These are phyloP conservation scores for Nettapus auritus DNA, from an alignment of 2,113 vertebrate genomes.

Conservation along the genomic window DNA sequence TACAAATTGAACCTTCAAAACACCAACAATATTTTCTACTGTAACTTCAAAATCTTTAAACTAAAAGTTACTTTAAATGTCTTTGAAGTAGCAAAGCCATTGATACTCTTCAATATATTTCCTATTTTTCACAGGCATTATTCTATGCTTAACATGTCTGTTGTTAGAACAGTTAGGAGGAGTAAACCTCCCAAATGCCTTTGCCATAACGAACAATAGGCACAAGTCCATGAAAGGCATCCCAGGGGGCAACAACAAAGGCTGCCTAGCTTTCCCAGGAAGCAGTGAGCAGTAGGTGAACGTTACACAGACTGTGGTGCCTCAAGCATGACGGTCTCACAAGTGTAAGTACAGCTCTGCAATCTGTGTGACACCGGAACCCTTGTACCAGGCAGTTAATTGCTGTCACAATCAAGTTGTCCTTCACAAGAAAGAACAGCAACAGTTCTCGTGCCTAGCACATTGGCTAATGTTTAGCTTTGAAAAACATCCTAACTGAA, in stretches of 20 bases:
- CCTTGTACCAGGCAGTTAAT: neutral
- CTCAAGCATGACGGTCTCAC: neutral
- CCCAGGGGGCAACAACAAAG: neutral
- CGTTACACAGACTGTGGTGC: rapidly evolving
- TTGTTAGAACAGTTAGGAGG: neutral
- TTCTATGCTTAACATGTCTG: neutral
- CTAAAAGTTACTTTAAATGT: no score
- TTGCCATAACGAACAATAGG: neutral
- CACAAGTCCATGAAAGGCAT: neutral
- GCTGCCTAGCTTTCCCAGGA: neutral
- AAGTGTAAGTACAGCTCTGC: neutral
- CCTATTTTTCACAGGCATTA: neutral
- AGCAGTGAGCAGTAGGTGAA: neutral
- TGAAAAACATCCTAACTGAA: neutral
- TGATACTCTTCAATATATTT: neutral
- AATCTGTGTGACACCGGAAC: neutral
- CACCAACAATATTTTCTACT: neutral
- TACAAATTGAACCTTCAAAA: neutral
- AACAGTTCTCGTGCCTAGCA: neutral
- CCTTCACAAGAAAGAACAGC: neutral
- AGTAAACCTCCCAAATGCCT: neutral
- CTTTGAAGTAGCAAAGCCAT: neutral
- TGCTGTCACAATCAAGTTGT: neutral
- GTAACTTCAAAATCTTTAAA: neutral
- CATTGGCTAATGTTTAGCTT: neutral